Evolutionary conservation across 2,888 invertebrate genomes (phyloP).

Genomic region (Parasteatoda lunata): DNA sequence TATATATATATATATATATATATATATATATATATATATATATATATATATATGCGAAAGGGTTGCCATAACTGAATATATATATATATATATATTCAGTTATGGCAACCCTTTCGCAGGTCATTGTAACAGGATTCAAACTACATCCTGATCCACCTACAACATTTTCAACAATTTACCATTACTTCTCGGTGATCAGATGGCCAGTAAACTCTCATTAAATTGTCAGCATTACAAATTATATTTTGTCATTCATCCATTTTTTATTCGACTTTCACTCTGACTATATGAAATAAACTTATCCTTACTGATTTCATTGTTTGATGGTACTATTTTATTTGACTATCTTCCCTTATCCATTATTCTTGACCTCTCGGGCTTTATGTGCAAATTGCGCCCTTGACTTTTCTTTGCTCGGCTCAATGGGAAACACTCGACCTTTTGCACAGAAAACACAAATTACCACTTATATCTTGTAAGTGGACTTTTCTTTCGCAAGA

Average conservation of each 20-base stretch:
- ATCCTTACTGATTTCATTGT: background rate
- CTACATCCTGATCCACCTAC: background rate
- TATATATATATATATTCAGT: too few relatives aligned
- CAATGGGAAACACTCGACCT: slow-evolving; percentile 1
- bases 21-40: too few relatives aligned
- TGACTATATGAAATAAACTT: background rate
- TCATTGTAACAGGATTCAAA: background rate
- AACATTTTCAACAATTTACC: background rate
- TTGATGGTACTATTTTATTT: background rate
- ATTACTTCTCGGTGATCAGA: background rate
- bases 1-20: too few relatives aligned
- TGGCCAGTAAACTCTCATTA: background rate
- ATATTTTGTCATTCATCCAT: background rate
- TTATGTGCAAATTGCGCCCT: background rate
- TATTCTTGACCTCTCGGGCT: background rate
- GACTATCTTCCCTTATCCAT: background rate
- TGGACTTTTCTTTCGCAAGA: background rate
- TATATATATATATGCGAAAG: too few relatives aligned
- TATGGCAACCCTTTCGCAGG: background rate
- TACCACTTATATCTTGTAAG: background rate
- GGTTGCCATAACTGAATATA: too few relatives aligned
- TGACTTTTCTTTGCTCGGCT: slow-evolving; percentile 2
- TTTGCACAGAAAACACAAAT: background rate
- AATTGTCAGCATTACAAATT: slow-evolving; percentile 1
- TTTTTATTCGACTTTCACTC: background rate